Evolutionary conservation across 2,113 vertebrate species (phyloP).

Genomic region (Stercorarius parasiticus): DNA sequence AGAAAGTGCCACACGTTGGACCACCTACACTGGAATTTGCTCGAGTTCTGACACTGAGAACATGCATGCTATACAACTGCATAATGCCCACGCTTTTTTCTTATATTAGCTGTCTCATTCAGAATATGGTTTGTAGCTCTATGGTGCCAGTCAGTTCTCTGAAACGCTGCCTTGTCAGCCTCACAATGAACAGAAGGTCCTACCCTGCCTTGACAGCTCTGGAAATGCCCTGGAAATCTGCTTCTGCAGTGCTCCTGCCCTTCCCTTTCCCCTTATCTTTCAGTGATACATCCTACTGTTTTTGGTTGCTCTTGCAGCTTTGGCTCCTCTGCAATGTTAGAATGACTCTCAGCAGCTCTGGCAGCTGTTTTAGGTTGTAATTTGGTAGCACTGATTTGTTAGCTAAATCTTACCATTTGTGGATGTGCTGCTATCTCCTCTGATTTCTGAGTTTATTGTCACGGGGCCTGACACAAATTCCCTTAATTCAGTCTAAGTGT

Average conservation of each 20-base stretch:
- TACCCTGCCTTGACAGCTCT: neutral
- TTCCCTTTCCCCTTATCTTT: neutral
- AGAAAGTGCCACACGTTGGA: neutral
- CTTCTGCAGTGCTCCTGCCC: neutral
- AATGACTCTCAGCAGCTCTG: neutral
- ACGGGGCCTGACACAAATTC: neutral
- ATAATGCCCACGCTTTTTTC: neutral
- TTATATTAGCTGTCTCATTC: neutral
- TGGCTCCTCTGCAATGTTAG: neutral
- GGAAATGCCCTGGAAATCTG: neutral
- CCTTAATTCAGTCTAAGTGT: neutral
- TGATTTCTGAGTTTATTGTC: neutral
- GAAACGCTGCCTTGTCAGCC: neutral
- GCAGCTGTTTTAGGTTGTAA: neutral
- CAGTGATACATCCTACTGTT: neutral
- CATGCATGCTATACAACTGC: neutral
- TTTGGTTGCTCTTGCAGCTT: neutral
- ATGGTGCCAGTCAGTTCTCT: neutral
- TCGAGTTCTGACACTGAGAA: neutral
- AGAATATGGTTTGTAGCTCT: neutral
- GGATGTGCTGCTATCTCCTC: neutral
- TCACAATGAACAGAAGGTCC: neutral
- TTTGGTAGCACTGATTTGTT: neutral
- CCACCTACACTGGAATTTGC: neutral
- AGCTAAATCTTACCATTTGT: neutral